These are phyloP conservation scores for Orgyia antiqua DNA, from an alignment of 2,888 invertebrate species.

Conservation along the genomic window DNA sequence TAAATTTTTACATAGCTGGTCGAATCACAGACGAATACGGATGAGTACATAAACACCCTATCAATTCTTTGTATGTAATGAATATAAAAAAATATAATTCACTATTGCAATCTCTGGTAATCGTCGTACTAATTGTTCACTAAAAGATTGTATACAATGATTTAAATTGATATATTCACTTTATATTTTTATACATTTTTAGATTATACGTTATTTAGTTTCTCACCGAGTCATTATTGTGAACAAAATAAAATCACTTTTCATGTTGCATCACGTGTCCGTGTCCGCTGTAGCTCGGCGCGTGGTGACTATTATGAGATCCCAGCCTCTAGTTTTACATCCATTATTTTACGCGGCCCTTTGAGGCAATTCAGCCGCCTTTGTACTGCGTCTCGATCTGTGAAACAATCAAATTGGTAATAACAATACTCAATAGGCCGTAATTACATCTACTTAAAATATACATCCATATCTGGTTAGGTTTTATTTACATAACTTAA, in stretches of 20 bases:
- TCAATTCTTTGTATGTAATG: slow-evolving; percentile 45
- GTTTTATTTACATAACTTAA: no score
- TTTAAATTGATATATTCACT: slow-evolving; percentile 61
- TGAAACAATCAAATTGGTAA: no score
- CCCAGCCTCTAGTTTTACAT: slow-evolving; percentile 70
- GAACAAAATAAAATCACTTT: slow-evolving; percentile 77
- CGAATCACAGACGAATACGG: no score
- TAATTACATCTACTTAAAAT: no score
- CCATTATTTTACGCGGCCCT: slow-evolving; percentile 71
- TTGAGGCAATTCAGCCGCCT: slow-evolving; percentile 85
- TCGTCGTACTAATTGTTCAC: slow-evolving; percentile 55
- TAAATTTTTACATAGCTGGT: no score
- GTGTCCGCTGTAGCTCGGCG: slow-evolving; percentile 40
- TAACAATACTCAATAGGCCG: no score
- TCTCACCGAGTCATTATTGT: slow-evolving; percentile 53
- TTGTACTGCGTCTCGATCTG: slow-evolving; percentile 98
- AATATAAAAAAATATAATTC: slow-evolving; percentile 73
- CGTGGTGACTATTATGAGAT: slow-evolving; percentile 69
- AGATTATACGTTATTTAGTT: slow-evolving; percentile 44
- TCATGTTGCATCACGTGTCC: slow-evolving; percentile 56
- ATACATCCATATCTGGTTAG: no score
- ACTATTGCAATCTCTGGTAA: slow-evolving; percentile 70
- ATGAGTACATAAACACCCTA: no score
- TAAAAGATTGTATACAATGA: slow-evolving; percentile 51
- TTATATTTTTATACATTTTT: slow-evolving; percentile 61